phyloP scores from a whole-genome alignment of 2,888 invertebrate species.

The Campaea margaritaria region DNA sequence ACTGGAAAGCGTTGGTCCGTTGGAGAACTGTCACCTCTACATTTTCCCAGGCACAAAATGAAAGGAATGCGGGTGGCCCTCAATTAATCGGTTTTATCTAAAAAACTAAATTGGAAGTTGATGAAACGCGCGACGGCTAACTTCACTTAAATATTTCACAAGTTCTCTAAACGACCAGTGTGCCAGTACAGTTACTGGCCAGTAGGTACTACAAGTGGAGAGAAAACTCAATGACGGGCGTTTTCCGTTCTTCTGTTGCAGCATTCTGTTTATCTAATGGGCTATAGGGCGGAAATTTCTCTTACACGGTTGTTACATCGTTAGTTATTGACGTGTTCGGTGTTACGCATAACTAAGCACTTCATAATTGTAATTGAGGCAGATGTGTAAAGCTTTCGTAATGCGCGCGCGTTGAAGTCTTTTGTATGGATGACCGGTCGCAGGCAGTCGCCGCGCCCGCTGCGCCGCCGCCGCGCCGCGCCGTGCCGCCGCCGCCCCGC shows the following conservation, averaged over 20 bases:
- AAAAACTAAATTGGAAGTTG: slow-evolving; percentile 4
- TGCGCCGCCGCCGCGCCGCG: no score
- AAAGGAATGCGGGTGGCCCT: slow-evolving; percentile 23
- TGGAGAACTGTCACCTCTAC: not conserved
- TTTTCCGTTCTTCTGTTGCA: slow-evolving; percentile 1
- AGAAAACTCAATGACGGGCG: slow-evolving; percentile 11
- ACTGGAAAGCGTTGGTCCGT: no score
- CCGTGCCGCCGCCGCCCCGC: no score
- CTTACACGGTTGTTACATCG: slow-evolving; percentile 1
- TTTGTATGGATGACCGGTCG: not conserved
- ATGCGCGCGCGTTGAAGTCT: slow-evolving; percentile 8
- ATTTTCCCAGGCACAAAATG: not conserved
- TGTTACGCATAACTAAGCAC: not conserved
- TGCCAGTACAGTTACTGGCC: no score
- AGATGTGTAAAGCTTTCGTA: not conserved
- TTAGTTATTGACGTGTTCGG: not conserved
- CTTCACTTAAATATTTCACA: not conserved
- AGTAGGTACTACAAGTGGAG: not conserved
- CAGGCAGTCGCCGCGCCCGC: not conserved
- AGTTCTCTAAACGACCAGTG: not conserved
- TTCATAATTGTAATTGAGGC: not conserved
- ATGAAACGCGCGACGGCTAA: not conserved
- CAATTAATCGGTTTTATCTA: slow-evolving; percentile 7
- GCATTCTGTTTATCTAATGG: not conserved
- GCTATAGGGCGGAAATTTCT: not conserved